phyloP scores from a whole-genome alignment of 2,888 invertebrate genomes.

The Penaeus monodon region DNA sequence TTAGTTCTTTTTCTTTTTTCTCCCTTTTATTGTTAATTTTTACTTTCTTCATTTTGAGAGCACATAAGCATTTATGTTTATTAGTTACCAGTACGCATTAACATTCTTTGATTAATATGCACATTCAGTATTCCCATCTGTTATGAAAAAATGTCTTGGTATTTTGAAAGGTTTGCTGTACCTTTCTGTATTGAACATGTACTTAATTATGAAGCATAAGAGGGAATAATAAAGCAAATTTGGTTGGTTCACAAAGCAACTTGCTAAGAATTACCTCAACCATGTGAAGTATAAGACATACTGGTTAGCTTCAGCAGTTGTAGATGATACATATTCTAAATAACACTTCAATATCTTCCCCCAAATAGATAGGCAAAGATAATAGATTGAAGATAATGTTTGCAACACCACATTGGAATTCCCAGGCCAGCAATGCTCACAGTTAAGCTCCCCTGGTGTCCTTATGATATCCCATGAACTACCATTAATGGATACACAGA shows the following conservation, averaged over 20 bases:
- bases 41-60: slow-evolving; percentile 33
- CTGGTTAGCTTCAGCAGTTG: slow-evolving; percentile 55
- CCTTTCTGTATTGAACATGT: slow-evolving; percentile 48
- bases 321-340: slow-evolving; percentile 50
- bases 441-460: neutral
- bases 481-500: slow-evolving; percentile 10
- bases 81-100: slow-evolving; percentile 45
- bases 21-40: slow-evolving; percentile 36
- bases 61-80: slow-evolving; percentile 52
- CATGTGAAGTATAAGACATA: slow-evolving; percentile 55
- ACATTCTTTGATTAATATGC: slow-evolving; percentile 30
- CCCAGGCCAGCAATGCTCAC: slow-evolving; percentile 11
- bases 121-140: slow-evolving; percentile 20
- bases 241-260: slow-evolving; percentile 34
- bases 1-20: slow-evolving; percentile 46
- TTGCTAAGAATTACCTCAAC: slow-evolving; percentile 55
- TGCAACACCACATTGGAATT: slow-evolving; percentile 21
- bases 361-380: slow-evolving; percentile 51
- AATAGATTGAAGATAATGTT: slow-evolving; percentile 22
- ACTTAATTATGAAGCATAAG: slow-evolving; percentile 41
- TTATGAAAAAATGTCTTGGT: slow-evolving; percentile 19
- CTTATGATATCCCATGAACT: too few species aligned
- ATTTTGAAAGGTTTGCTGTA: slow-evolving; percentile 33
- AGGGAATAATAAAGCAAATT: slow-evolving; percentile 45
- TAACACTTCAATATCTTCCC: slow-evolving; percentile 38